Conservation (phyloP, 2,888 invertebrate genomes). For the Perizoma affinitatum region DNA sequence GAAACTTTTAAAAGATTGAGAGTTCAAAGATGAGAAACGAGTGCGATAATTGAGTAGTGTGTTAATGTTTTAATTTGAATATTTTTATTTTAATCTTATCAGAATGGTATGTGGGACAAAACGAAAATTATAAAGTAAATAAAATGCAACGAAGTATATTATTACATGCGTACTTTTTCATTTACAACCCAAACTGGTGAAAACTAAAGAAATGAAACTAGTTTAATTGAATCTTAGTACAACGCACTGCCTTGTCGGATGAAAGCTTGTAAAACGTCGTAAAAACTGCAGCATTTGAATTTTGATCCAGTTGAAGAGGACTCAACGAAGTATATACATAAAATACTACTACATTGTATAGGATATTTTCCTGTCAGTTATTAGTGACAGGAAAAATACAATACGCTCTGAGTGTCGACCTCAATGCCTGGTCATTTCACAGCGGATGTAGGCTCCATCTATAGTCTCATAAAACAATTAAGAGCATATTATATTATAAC, state of each 20-base stretch:
- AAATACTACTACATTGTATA: too few relatives aligned
- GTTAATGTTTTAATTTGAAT: slow-evolving; percentile 42
- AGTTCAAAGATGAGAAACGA: slow-evolving; percentile 2
- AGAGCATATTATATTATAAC: background rate
- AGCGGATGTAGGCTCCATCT: slow-evolving; percentile 45
- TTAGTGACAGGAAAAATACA: slow-evolving; percentile 16
- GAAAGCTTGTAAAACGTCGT: too few relatives aligned
- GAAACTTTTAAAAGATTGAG: slow-evolving; percentile 1
- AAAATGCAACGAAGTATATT: background rate
- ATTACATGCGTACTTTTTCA: too few relatives aligned
- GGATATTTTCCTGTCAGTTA: slow-evolving; percentile 25
- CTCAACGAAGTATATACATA: too few relatives aligned
- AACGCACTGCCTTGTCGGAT: too few relatives aligned
- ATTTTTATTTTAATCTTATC: slow-evolving; percentile 49
- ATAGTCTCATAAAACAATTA: slow-evolving; percentile 23
- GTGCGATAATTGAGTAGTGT: slow-evolving; percentile 38
- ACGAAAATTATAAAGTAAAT: background rate
- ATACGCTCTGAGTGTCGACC: slow-evolving; percentile 27
- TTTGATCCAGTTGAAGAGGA: too few relatives aligned
- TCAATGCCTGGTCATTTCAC: slow-evolving; percentile 36
- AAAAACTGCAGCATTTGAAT: too few relatives aligned
- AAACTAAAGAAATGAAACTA: too few relatives aligned
- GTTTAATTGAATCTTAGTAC: too few relatives aligned
- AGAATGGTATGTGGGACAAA: slow-evolving; percentile 42
- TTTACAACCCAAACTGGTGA: too few relatives aligned